Evolutionary conservation across 2,888 invertebrate species (phyloP).

Genomic region (Parnassius smintheus): DNA sequence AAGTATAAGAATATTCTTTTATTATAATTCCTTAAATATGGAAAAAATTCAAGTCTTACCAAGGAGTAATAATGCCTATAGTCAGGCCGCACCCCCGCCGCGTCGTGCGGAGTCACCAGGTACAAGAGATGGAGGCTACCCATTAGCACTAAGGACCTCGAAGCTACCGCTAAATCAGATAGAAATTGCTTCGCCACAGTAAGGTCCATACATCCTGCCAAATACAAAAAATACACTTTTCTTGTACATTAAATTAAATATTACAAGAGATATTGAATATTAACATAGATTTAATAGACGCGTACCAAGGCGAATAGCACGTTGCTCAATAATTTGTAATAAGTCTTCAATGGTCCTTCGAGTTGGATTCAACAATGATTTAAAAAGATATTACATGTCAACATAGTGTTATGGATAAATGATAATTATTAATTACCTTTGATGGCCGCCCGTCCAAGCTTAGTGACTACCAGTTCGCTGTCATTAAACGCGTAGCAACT

Average conservation of each 20-base stretch:
- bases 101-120: constrained; percentile 90
- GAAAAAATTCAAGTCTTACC: constrained; percentile 52
- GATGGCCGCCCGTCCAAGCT: constrained; percentile 90
- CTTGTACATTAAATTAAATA: no score
- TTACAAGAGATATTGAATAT: no score
- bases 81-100: constrained; percentile 79
- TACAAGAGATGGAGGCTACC: constrained; percentile 93
- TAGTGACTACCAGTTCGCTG: constrained; percentile 81
- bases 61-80: constrained; percentile 80
- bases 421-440: constrained; percentile 83
- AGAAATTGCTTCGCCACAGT: constrained; percentile 86
- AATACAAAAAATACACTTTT: neutral
- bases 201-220: constrained; percentile 89
- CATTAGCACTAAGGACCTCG: constrained; percentile 87
- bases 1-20: no score
- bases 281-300: no score
- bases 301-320: no score
- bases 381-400: no score
- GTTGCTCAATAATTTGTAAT: no score
- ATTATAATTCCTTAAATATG: no score
- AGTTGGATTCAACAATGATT: no score
- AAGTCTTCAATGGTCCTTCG: no score
- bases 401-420: neutral
- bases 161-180: constrained; percentile 86
- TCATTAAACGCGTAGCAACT: constrained; percentile 40